A percentile compares a stretch with the other conserved stretches of the same genome.
Conservation (phyloP, 2,113 vertebrate genomes). For the Lagenorhynchus albirostris region DNA sequence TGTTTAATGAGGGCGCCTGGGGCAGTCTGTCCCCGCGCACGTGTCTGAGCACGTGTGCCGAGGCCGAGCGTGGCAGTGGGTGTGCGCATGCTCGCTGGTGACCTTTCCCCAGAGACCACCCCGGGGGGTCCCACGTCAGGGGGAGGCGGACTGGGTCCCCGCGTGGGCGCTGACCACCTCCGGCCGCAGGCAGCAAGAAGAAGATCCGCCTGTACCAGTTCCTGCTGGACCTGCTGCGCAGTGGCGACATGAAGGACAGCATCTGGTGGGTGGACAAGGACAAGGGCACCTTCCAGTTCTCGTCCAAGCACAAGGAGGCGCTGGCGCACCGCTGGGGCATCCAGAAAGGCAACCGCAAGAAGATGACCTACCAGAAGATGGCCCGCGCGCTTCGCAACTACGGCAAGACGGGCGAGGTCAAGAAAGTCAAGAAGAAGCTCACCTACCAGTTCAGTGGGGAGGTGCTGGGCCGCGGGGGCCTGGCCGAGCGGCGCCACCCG, state of each 20-base stretch:
- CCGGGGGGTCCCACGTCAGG: fast-evolving
- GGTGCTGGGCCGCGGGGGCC: conserved; percentile 90
- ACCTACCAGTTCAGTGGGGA: conserved; percentile 99
- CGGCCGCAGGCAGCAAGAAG: conserved; percentile 93
- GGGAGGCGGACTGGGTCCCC: fast-evolving
- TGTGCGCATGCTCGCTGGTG: neutral
- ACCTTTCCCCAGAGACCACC: neutral
- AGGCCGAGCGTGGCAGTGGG: too few species aligned
- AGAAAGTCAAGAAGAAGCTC: conserved; percentile 99
- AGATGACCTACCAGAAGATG: conserved; percentile 99
- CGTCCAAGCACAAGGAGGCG: conserved; percentile 98
- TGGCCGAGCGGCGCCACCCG: conserved; percentile 89
- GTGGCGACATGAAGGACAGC: conserved; percentile 98
- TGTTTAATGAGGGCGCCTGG: neutral
- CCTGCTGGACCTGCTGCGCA: conserved; percentile 95
- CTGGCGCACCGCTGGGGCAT: conserved; percentile 97
- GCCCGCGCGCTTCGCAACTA: conserved; percentile 98
- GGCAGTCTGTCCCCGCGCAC: fast-evolving
- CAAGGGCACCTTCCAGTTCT: conserved; percentile 99
- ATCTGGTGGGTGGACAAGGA: conserved; percentile 99
- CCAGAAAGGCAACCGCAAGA: conserved; percentile 99
- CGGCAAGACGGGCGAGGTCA: conserved; percentile 98
- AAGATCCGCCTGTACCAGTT: conserved; percentile 99
- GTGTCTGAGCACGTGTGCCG: too few species aligned
- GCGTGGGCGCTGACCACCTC: neutral